phyloP scores from a whole-genome alignment of 2,797 vertebrate species.

The Sebastiscus tertius region DNA sequence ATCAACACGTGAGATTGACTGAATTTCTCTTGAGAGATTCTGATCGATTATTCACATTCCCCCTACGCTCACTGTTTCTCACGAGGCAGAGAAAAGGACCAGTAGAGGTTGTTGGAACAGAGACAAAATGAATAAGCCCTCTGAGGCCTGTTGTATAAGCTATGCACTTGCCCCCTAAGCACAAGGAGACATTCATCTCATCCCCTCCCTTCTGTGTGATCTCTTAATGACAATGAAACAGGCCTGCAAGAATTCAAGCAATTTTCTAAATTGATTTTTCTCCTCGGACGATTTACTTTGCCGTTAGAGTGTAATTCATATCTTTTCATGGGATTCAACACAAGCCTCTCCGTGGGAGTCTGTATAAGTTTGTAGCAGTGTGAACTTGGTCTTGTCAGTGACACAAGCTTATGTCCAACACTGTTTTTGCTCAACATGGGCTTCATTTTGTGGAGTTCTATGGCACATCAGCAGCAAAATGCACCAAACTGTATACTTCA shows the following conservation, averaged over 20 bases:
- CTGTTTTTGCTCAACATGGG: background rate
- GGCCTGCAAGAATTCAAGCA: slow-evolving; percentile 79
- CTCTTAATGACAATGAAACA: slow-evolving; percentile 79
- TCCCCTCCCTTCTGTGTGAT: slow-evolving; percentile 61
- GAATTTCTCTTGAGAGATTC: slow-evolving; percentile 28
- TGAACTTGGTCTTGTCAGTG: background rate
- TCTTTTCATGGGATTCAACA: slow-evolving; percentile 67
- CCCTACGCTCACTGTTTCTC: slow-evolving; percentile 6
- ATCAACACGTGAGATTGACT: background rate
- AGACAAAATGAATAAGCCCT: slow-evolving; percentile 59
- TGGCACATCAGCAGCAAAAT: slow-evolving; percentile 12
- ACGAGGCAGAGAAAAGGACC: slow-evolving; percentile 10
- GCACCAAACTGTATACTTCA: background rate
- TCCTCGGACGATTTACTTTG: slow-evolving; percentile 78
- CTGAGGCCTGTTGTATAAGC: slow-evolving; percentile 38
- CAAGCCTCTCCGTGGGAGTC: slow-evolving; percentile 35
- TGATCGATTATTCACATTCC: slow-evolving; percentile 31
- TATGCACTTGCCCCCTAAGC: slow-evolving; percentile 47
- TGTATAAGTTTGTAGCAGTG: background rate
- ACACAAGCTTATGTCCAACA: background rate
- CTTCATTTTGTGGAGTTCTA: background rate
- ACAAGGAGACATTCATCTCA: slow-evolving; percentile 62
- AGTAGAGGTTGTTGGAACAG: slow-evolving; percentile 33
- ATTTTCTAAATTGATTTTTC: slow-evolving; percentile 85
- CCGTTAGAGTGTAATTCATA: slow-evolving; percentile 73